phyloP scores from a whole-genome alignment of 2,113 vertebrate genomes.

The Meles meles region DNA sequence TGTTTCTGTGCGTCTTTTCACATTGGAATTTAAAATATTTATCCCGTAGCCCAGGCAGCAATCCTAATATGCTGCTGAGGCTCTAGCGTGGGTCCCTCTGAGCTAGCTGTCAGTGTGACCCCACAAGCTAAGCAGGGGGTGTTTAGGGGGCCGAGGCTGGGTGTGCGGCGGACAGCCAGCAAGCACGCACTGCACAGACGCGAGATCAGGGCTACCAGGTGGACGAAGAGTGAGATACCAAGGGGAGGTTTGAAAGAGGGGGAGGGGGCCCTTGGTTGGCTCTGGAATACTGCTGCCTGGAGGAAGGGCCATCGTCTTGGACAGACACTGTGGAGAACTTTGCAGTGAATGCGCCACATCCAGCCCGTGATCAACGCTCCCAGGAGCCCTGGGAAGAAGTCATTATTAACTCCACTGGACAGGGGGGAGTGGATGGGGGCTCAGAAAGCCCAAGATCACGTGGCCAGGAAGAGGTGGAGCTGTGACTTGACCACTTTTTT shows the following conservation, averaged over 20 bases:
- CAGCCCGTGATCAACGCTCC: rapidly evolving
- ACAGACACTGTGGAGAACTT: not conserved
- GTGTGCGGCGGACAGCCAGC: not conserved
- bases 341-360: rapidly evolving
- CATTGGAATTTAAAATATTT: not conserved
- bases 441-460: not conserved
- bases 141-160: not conserved
- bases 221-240: not conserved
- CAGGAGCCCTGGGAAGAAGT: not conserved
- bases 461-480: not conserved
- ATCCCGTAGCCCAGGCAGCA: not conserved
- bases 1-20: not conserved
- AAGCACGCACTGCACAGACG: rapidly evolving
- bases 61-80: not conserved
- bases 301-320: not conserved
- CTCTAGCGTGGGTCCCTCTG: too few species aligned
- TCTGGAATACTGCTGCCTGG: not conserved
- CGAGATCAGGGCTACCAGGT: not conserved
- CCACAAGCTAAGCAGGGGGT: not conserved
- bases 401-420: rapidly evolving
- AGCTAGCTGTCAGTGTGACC: not conserved
- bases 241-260: not conserved
- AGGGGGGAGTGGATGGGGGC: rapidly evolving
- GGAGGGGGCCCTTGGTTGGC: not conserved
- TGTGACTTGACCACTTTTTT: not conserved